A percentile compares a stretch with the other conserved stretches of the same genome.
phyloP scores from a whole-genome alignment of 2,797 vertebrate species.

The Enteromius treurensis region DNA sequence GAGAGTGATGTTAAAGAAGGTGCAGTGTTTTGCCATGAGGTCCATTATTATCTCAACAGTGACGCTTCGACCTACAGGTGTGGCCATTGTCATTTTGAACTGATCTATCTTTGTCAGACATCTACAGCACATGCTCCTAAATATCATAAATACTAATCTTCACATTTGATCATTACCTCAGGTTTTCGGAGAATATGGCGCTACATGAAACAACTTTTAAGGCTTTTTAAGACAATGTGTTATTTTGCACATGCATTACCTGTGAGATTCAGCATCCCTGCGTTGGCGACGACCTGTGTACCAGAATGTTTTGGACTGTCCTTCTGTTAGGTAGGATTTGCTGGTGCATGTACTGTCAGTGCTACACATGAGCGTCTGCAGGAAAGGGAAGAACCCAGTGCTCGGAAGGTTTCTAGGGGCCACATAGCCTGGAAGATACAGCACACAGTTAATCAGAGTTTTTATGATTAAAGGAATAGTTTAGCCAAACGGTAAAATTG shows the following conservation, averaged over 20 bases:
- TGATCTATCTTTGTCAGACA: background rate
- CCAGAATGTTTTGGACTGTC: slow-evolving; percentile 10
- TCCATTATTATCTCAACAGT: slow-evolving; percentile 36
- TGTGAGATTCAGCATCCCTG: slow-evolving; percentile 41
- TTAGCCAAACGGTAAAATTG: background rate
- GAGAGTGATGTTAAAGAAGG: background rate
- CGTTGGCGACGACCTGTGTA: slow-evolving; percentile 30
- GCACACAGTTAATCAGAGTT: background rate
- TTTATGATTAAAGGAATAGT: background rate
- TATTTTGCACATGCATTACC: slow-evolving; percentile 24
- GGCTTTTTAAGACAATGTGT: background rate
- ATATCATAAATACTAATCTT: too few relatives aligned
- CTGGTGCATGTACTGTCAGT: slow-evolving; percentile 75
- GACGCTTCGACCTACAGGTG: slow-evolving; percentile 15
- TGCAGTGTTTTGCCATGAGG: slow-evolving; percentile 39
- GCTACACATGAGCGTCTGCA: slow-evolving; percentile 83
- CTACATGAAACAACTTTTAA: background rate
- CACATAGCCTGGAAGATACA: slow-evolving; percentile 73
- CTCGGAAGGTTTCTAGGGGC: slow-evolving; percentile 80
- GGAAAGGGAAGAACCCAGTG: slow-evolving; percentile 81
- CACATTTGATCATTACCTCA: background rate
- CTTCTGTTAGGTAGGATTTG: slow-evolving; percentile 61
- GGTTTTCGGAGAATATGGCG: background rate
- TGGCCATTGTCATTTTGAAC: slow-evolving; percentile 9
- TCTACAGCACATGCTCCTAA: background rate